Evolutionary conservation across 2,113 vertebrate genomes (phyloP).

Genomic region (Elephantulus edwardii): DNA sequence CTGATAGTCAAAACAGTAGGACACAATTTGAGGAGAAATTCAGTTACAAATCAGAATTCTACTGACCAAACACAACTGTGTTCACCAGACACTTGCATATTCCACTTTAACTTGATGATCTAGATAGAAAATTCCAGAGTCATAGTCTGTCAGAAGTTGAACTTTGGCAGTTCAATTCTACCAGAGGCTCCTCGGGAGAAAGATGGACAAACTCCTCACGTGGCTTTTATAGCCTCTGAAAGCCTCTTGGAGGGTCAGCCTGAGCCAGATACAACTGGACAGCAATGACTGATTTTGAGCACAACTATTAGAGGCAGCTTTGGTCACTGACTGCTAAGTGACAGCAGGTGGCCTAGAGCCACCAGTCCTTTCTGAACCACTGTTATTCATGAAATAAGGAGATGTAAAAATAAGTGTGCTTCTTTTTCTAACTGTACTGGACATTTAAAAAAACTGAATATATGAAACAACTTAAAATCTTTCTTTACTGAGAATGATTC

Average conservation of each 20-base stretch:
- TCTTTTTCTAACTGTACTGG: background rate
- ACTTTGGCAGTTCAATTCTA: too few species aligned
- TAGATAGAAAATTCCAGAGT: too few species aligned
- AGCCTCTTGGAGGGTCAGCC: too few species aligned
- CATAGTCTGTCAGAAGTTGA: too few species aligned
- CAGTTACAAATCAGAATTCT: background rate
- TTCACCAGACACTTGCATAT: background rate
- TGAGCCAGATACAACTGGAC: too few species aligned
- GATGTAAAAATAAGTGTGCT: background rate
- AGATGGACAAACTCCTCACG: too few species aligned
- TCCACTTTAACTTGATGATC: too few species aligned
- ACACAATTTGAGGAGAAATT: background rate
- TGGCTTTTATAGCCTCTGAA: too few species aligned
- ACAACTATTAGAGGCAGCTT: background rate
- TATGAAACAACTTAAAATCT: background rate
- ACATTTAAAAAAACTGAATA: background rate
- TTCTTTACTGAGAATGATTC: background rate
- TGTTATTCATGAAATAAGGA: background rate
- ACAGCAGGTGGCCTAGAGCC: background rate
- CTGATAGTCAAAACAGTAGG: slow-evolving; percentile 14
- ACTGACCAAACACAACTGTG: background rate
- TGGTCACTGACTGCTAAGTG: background rate
- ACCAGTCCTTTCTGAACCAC: background rate
- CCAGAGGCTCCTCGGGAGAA: too few species aligned
- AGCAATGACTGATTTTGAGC: too few species aligned